Conservation (phyloP, 1,140 invertebrate genomes). For the Nilaparvata lugens region DNA sequence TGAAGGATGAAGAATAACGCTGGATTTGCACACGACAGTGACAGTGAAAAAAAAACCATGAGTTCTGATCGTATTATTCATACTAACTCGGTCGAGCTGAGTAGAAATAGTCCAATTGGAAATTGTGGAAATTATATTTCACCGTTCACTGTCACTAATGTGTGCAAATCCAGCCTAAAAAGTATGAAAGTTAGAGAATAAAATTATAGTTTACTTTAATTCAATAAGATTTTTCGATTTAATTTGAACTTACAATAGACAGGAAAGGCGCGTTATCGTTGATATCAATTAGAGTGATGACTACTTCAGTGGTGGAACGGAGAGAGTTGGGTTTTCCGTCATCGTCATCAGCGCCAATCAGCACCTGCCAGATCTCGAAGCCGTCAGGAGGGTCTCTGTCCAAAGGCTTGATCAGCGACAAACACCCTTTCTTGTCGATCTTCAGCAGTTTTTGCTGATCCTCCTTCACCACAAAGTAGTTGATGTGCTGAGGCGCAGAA, state of each 20-base stretch:
- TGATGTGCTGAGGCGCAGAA: constrained; percentile 61
- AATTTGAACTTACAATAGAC: constrained; percentile 55
- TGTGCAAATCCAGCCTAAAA: too few species aligned
- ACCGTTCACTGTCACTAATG: too few species aligned
- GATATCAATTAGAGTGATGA: constrained; percentile 68
- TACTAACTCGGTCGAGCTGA: too few species aligned
- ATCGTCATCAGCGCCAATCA: constrained; percentile 75
- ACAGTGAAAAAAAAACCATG: too few species aligned
- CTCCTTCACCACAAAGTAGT: constrained; percentile 56
- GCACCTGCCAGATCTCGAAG: constrained; percentile 70
- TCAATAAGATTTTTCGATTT: too few species aligned
- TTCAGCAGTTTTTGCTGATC: constrained; percentile 56
- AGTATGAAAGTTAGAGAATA: too few species aligned
- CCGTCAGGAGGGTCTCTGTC: constrained; percentile 82
- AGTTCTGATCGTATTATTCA: too few species aligned
- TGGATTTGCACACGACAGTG: too few species aligned
- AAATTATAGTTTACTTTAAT: too few species aligned
- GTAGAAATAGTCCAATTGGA: too few species aligned
- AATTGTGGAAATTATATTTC: too few species aligned
- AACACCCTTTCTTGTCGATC: constrained; percentile 63
- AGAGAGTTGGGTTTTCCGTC: constrained; percentile 47
- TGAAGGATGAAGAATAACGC: too few species aligned
- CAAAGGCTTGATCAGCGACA: constrained; percentile 63
- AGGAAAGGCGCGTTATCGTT: constrained; percentile 86
- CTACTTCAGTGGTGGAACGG: constrained; percentile 53